These are phyloP conservation scores for Scleropages formosus DNA, from an alignment of 2,797 vertebrate genomes.

Conservation along the genomic window DNA sequence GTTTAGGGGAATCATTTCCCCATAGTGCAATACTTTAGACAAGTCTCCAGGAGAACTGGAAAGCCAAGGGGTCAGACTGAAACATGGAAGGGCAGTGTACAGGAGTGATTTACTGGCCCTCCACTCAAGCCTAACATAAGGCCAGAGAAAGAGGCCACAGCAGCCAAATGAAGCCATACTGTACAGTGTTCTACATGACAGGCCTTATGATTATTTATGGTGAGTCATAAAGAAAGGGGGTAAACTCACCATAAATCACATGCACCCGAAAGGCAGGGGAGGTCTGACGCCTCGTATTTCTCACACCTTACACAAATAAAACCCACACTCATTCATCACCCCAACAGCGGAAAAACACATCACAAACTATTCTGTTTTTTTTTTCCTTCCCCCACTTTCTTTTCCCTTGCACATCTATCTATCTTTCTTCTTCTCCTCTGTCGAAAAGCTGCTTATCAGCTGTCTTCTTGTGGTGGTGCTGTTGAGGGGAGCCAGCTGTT, in stretches of 20 bases:
- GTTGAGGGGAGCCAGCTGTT: constrained; percentile 14
- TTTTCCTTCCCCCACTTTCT: not conserved
- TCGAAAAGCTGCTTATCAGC: constrained; percentile 15
- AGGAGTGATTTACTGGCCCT: not conserved
- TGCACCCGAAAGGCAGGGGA: constrained; percentile 33
- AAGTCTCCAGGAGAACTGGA: not conserved
- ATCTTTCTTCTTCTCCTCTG: constrained; percentile 23
- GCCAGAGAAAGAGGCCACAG: constrained; percentile 6
- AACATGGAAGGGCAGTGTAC: not conserved
- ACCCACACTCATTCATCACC: constrained; percentile 48
- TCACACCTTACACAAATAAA: constrained; percentile 51
- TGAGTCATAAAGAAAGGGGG: constrained; percentile 48
- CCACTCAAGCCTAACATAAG: not conserved
- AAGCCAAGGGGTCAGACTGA: not conserved
- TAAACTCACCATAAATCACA: constrained; percentile 52
- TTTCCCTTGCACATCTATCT: constrained; percentile 29
- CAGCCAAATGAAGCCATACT: constrained; percentile 28
- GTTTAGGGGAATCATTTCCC: too few relatives aligned
- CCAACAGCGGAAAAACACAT: constrained; percentile 26
- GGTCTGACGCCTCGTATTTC: constrained; percentile 48
- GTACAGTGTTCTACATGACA: constrained; percentile 42
- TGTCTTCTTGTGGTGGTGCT: constrained; percentile 11
- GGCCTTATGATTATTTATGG: constrained; percentile 54
- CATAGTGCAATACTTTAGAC: not conserved
- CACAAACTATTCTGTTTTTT: constrained; percentile 36